Base-by-base conservation (phyloP, 2,797 vertebrate genomes). In the Semotilus atromaculatus region DNA sequence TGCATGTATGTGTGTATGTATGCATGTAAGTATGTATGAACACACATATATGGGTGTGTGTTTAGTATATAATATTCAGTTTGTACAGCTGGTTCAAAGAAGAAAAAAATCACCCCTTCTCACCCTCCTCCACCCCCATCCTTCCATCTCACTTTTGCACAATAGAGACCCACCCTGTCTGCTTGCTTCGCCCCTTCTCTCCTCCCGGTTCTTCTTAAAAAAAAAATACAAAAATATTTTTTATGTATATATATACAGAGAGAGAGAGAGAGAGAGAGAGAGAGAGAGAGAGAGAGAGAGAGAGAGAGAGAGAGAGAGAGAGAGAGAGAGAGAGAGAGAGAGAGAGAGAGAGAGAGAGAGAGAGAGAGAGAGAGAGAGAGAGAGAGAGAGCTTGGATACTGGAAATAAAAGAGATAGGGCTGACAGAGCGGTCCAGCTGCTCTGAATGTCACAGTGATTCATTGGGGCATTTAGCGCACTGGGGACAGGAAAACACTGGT, bases 381-480 rank as follows among this genome's bases (percentile, higher is more conserved):
- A 16, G 45, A 16, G 45, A 16, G 45, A 18, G 45, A 18, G 45
- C 1, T 48, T 4, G 5, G 23, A 83, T 53, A 62, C 58, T 7
- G 58, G 6, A 67, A 78, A 68, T 29, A 31, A 31, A 48, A 64
- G 74, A 34, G 23, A 40, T 80, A 76, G 64, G 53, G 82, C 88
- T 89, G 89, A 91, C 88, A 40, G 86, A 78, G 87, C 66, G 80
- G 74, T 86, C 83, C 67, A 14, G 86, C 72, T 67, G 82, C 85
- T 85, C 82, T 71, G 77, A 88, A 86, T 88, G 88, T 87, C 86
- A 89, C 90, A 76, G 82, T 90, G 91, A 93, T 92, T 88, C 89
- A 93, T 89, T 85, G 88, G 86, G 21, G 80, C 87, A 85, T 90
- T 91, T 88, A 90, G 77, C 67, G 53, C 85, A 85, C 86, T 79